These are phyloP conservation scores for Centropus bengalensis DNA, from an alignment of 2,113 vertebrate species.

Conservation along the genomic window DNA sequence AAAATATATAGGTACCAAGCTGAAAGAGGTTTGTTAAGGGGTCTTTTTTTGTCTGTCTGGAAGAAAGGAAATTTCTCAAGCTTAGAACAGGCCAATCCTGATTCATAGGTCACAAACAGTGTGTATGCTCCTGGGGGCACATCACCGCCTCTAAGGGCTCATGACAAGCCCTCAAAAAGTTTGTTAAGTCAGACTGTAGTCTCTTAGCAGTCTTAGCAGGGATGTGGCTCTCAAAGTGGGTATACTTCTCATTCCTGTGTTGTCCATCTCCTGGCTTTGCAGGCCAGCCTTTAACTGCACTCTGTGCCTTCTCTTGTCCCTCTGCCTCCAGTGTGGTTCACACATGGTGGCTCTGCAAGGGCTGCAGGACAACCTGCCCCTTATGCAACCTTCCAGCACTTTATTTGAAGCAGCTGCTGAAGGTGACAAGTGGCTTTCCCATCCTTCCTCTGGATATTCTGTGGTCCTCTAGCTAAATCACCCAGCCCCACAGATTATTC, in stretches of 20 bases:
- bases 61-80: background rate
- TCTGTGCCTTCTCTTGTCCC: background rate
- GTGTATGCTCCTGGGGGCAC: background rate
- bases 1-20: background rate
- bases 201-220: background rate
- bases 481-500: background rate
- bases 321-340: fast-evolving
- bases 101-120: background rate
- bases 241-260: fast-evolving
- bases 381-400: background rate
- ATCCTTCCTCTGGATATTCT: background rate
- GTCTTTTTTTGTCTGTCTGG: background rate
- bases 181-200: background rate
- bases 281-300: background rate
- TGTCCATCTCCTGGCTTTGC: background rate
- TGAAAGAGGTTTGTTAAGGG: background rate
- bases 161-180: background rate
- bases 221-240: background rate
- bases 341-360: background rate
- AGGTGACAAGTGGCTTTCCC: background rate
- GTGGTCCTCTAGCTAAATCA: background rate
- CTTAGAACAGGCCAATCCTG: background rate
- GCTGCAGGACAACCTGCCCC: background rate
- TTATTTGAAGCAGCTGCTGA: background rate
- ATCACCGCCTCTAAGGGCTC: background rate